phyloP scores from a whole-genome alignment of 2,888 invertebrate species.

The Ditula angustiorana region DNA sequence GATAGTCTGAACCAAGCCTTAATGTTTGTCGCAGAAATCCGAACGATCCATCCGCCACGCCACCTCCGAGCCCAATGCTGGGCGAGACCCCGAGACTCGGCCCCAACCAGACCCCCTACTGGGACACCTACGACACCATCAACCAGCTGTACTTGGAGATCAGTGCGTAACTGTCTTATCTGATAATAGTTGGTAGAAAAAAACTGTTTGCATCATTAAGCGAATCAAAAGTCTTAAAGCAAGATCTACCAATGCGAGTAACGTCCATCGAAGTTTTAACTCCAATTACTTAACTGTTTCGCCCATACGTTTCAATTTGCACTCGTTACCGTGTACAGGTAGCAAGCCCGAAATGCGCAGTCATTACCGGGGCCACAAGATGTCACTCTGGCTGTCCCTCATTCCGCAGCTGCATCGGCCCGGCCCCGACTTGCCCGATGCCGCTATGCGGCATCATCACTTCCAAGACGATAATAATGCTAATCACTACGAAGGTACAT shows the following conservation, averaged over 20 bases:
- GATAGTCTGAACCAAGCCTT: neutral
- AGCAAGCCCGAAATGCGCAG: constrained; percentile 92
- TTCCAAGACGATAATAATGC: constrained; percentile 91
- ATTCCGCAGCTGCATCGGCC: constrained; percentile 96
- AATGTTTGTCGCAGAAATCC: constrained; percentile 85
- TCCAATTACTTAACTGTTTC: constrained; percentile 47
- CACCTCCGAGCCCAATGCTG: constrained; percentile 82
- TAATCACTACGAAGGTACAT: constrained; percentile 91
- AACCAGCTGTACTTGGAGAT: constrained; percentile 95
- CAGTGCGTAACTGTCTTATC: constrained; percentile 79
- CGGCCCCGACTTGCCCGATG: constrained; percentile 89
- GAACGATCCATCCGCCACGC: constrained; percentile 85
- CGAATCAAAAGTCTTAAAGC: neutral
- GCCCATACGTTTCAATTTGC: constrained; percentile 63
- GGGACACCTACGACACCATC: constrained; percentile 96
- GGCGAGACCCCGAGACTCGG: constrained; percentile 74
- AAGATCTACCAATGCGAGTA: neutral
- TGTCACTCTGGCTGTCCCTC: constrained; percentile 96
- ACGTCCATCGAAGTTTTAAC: constrained; percentile 62
- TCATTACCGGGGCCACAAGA: constrained; percentile 97
- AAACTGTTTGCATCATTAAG: neutral
- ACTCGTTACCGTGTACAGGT: constrained; percentile 74
- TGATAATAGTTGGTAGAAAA: constrained; percentile 29
- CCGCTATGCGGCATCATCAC: constrained; percentile 95
- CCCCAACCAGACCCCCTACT: constrained; percentile 88